These are phyloP conservation scores for Temnothorax nylanderi DNA, from an alignment of 1,140 invertebrate species.

Conservation along the genomic window DNA sequence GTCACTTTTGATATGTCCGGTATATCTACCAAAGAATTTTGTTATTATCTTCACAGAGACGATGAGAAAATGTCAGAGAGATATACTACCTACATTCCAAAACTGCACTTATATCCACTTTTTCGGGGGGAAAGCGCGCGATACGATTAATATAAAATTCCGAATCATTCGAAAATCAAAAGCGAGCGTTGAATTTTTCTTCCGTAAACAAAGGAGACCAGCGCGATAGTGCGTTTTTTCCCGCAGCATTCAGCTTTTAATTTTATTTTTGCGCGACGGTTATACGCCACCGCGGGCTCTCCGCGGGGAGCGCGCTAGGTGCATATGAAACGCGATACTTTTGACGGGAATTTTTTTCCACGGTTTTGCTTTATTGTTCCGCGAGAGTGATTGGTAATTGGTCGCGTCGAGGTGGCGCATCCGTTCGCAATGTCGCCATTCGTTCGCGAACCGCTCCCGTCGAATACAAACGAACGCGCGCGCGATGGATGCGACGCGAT, in stretches of 20 bases:
- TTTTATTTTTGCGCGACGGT: slow-evolving; percentile 53
- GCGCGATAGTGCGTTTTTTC: slow-evolving; percentile 22
- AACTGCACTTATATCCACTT: background rate
- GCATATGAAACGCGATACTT: slow-evolving; percentile 78
- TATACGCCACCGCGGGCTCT: background rate
- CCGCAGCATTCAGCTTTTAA: slow-evolving; percentile 39
- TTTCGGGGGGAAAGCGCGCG: background rate
- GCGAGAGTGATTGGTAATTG: slow-evolving; percentile 78
- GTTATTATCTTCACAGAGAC: background rate
- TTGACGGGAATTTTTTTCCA: slow-evolving; percentile 76
- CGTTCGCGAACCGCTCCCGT: slow-evolving; percentile 46
- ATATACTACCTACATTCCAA: background rate
- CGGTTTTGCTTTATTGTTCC: slow-evolving; percentile 77
- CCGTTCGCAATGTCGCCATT: slow-evolving; percentile 64
- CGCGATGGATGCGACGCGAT: slow-evolving; percentile 39
- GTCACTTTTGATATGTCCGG: background rate
- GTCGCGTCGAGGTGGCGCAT: slow-evolving; percentile 64
- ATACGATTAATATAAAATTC: slow-evolving; percentile 17
- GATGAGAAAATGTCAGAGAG: background rate
- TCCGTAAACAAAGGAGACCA: slow-evolving; percentile 30
- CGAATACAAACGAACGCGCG: slow-evolving; percentile 64
- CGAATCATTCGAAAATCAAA: background rate
- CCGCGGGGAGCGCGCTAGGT: slow-evolving; percentile 45
- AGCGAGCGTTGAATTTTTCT: background rate
- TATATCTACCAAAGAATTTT: background rate